These are phyloP conservation scores for Carassius auratus DNA, from an alignment of 2,113 vertebrate species.

Conservation along the genomic window DNA sequence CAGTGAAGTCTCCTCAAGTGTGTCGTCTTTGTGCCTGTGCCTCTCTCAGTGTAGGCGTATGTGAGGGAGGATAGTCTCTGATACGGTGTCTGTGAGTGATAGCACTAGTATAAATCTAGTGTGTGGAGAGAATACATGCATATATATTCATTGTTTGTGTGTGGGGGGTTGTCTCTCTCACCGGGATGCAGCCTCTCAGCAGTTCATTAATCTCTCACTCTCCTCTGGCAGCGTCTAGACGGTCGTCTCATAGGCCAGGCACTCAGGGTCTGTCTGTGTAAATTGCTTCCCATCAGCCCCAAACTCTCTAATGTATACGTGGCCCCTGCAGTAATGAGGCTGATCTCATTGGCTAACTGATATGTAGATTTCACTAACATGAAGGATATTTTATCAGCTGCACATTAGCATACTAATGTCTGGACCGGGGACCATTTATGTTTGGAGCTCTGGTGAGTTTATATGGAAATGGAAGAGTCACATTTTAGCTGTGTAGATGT, in stretches of 20 bases:
- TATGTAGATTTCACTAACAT: constrained; percentile 48
- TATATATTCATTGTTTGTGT: constrained; percentile 35
- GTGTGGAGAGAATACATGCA: background rate
- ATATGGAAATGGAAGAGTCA: background rate
- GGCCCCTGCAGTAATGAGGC: constrained; percentile 69
- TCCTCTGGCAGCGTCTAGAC: constrained; percentile 60
- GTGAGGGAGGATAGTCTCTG: constrained; percentile 1
- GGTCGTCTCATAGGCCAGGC: constrained; percentile 58
- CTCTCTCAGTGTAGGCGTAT: constrained; percentile 41
- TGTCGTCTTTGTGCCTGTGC: constrained; percentile 38
- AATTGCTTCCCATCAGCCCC: constrained; percentile 54
- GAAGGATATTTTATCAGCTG: constrained; percentile 41
- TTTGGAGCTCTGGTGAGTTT: constrained; percentile 7
- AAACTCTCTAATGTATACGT: constrained; percentile 74
- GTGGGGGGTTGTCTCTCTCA: background rate
- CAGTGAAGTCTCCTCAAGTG: constrained; percentile 43
- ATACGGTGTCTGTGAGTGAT: background rate
- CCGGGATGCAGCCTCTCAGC: constrained; percentile 23
- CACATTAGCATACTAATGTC: constrained; percentile 27
- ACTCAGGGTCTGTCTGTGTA: constrained; percentile 34
- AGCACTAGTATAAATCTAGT: constrained; percentile 1
- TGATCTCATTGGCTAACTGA: constrained; percentile 42
- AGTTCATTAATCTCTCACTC: constrained; percentile 54
- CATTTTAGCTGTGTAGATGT: background rate
- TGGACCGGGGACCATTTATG: constrained; percentile 13